Evolutionary conservation across 2,797 vertebrate genomes (phyloP).

Genomic region (Gila robusta): DNA sequence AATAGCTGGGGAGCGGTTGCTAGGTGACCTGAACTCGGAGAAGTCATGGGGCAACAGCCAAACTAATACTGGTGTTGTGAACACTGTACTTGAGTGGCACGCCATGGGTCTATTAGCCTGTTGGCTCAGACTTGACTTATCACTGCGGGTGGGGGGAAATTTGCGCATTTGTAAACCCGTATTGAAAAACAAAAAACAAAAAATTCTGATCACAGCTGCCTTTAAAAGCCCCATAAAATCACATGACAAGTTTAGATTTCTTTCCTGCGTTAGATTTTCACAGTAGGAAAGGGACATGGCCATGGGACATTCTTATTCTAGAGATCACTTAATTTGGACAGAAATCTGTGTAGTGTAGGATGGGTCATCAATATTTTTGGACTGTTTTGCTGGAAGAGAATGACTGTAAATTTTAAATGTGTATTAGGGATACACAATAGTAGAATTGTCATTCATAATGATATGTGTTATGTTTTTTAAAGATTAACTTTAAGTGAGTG

Average conservation of each 20-base stretch:
- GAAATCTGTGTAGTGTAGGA: not conserved
- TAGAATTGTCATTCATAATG: not conserved
- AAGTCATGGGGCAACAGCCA: constrained; percentile 80
- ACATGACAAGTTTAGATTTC: not conserved
- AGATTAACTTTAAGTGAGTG: not conserved
- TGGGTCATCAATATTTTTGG: not conserved
- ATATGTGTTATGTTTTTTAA: not conserved
- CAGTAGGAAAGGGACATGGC: not conserved
- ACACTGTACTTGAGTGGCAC: constrained; percentile 64
- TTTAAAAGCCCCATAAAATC: not conserved
- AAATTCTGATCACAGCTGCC: not conserved
- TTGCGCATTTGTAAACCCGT: not conserved
- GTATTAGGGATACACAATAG: not conserved
- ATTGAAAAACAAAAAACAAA: not conserved
- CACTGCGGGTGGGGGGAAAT: not conserved
- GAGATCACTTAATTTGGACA: not conserved
- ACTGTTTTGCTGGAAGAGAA: not conserved
- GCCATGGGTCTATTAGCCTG: constrained; percentile 8
- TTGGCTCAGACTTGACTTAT: not conserved
- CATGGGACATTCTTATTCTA: not conserved
- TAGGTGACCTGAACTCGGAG: constrained; percentile 83
- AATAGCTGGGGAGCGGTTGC: constrained; percentile 85
- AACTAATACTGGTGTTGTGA: constrained; percentile 62
- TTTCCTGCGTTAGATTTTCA: not conserved
- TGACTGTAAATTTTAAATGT: not conserved